Base-by-base conservation (phyloP, 2,797 vertebrate genomes). In the Hippoglossus hippoglossus region DNA sequence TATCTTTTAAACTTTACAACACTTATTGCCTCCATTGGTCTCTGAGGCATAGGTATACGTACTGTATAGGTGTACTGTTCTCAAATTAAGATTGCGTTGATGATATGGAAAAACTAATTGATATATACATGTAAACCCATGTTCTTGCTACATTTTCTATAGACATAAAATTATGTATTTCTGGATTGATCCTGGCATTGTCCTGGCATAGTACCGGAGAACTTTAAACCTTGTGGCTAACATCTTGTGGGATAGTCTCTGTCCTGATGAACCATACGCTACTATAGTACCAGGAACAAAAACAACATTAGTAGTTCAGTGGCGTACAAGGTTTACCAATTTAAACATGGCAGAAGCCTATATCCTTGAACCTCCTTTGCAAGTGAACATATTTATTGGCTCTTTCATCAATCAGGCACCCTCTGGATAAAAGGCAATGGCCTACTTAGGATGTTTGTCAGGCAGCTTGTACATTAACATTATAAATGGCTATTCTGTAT, bases 191-290 rank as follows among this genome's bases (percentile, higher is more conserved):
- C 13, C 12, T 47, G 5, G 16, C 12, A 46, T 19, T 5, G 44
- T 19, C 6, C 44, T 46, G 44, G 16, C 44, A 47, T 18, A 47
- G 39, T 31, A 31, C 39, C 0, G 12, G 11, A 13, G 11, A 41
- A 41, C 39, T 15, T 41, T 39, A 16, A 46, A 5, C 44, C 44
- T 19, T 4, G 18, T 19, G 6, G 53, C 54, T 18, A 39, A 64
- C 2, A 6, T 57, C 57, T 72, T 19, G 12, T 2, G 19, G 67
- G 55, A 54, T 34, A n/a, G 22, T 56, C 62, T 39, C 56, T 46
- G 78, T 74, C 67, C 80, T 62, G 11, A 39, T 39, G 11, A 39
- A 39, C 36, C 11, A 39, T 13, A 13, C 36, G 53, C 19, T 31
- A 46, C 28, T 9, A 19, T n/a, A 50, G 6, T 24, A 64, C 60